Base-by-base conservation (phyloP, 1,140 invertebrate genomes). In the Lepidostoma basale region DNA sequence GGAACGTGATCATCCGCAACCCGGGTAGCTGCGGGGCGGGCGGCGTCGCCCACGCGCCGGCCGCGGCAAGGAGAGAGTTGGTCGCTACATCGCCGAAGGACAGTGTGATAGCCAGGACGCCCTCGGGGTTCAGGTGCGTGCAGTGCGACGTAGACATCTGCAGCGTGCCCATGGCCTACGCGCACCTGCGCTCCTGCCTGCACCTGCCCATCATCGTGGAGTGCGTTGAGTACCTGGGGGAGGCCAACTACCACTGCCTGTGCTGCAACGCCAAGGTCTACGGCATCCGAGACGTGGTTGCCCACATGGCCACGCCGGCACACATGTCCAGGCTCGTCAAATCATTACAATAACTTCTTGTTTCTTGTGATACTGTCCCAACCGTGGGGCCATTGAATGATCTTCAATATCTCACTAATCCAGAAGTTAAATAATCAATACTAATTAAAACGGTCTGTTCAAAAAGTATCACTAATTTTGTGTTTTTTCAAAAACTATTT, bases 81-180 rank as follows among this genome's bases (percentile, higher is more conserved):
- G 8, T 22, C 18, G 44, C 20, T 1, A 0, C 0, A 2, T 47
- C 44, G 44, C 20, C 1, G 20, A 47, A 47, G n/a, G n/a, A n/a
- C n/a, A 47, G 20, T 1, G 16, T 47, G 20, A 9, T 47, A 1
- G 20, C 3, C 5, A 47, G 23, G 12, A 47, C 44, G 3, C 16
- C 0, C 5, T 6, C 10, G 3, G 44, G 18, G 5, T 54, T 30
- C 25, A 22, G 28, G 23, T 56, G 52, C 6, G 28, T 33, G 14
- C 28, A 56, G 14, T 56, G 52, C 28, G 10, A 56, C 4, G 18
- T 23, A 4, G 16, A 56, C 8, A 56, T 56, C 1, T 10, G 18
- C 52, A 56, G 52, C 20, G 36, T 56, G 5, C 52, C 52, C 16
- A 56, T 56, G 52, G 52, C 52, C 2, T 56, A 22, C 18, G 28